These are phyloP conservation scores for Drosophila tsacasi DNA, from an alignment of 1,140 invertebrate genomes.

Conservation along the genomic window DNA sequence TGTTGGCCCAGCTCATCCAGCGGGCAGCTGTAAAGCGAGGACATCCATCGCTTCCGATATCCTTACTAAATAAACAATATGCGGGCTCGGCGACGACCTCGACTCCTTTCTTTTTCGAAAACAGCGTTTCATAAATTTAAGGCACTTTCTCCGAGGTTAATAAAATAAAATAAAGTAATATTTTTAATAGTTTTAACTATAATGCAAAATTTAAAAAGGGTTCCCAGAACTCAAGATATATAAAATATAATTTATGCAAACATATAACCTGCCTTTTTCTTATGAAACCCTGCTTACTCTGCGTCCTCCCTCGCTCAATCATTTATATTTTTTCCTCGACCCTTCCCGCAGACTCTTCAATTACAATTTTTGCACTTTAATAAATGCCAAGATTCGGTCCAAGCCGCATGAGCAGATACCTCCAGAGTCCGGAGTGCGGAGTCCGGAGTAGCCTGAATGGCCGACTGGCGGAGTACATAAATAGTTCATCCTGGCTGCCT, in stretches of 20 bases:
- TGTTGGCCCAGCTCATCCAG: conserved; percentile 41
- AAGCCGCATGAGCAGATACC: conserved; percentile 26
- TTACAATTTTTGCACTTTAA: conserved; percentile 57
- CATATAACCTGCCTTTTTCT: background rate
- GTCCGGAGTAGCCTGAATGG: conserved; percentile 13
- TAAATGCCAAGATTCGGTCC: conserved; percentile 49
- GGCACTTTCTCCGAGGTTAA: background rate
- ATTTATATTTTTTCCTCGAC: conserved; percentile 12
- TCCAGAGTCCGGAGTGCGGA: background rate
- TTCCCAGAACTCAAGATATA: no score
- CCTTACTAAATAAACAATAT: conserved; percentile 65
- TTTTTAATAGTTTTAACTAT: no score
- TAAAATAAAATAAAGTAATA: no score
- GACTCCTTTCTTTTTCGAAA: conserved; percentile 10
- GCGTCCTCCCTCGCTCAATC: conserved; percentile 3
- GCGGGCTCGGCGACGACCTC: conserved; percentile 34
- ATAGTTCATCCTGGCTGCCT: conserved; percentile 50
- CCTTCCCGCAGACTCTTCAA: conserved; percentile 24
- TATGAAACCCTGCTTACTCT: conserved; percentile 2
- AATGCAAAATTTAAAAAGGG: no score
- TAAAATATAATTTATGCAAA: background rate
- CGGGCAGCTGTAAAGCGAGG: conserved; percentile 28
- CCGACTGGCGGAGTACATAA: conserved; percentile 30
- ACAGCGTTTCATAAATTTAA: conserved; percentile 6
- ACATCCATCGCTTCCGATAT: conserved; percentile 45